phyloP scores from a whole-genome alignment of 92 coral and sea anemone genomes.

The Actinostola sp. region DNA sequence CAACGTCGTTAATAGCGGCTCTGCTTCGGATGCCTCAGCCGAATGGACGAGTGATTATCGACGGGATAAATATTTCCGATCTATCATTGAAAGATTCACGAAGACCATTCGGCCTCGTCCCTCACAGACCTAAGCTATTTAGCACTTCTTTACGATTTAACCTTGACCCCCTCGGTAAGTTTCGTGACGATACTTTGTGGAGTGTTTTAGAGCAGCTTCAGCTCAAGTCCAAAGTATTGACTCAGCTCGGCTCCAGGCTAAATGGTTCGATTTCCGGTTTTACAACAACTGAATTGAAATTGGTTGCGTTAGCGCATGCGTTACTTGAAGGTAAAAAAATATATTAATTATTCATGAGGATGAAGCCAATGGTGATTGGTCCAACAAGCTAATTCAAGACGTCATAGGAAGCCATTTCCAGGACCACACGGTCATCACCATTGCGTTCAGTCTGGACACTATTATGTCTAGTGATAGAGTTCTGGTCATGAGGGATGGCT shows the following conservation, averaged over 20 bases:
- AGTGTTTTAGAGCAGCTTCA: slow-evolving; percentile 12
- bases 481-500: slow-evolving; percentile 39
- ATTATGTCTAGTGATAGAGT: slow-evolving; percentile 36
- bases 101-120: slow-evolving; percentile 10
- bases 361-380: slow-evolving; percentile 7
- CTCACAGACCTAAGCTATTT: slow-evolving; percentile 29
- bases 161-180: slow-evolving; percentile 23
- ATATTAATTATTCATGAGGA: slow-evolving; percentile 31
- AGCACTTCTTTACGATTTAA: slow-evolving; percentile 31
- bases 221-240: neutral
- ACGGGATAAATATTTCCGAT: slow-evolving; percentile 16
- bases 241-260: neutral
- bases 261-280: neutral
- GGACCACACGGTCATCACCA: slow-evolving; percentile 46
- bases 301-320: slow-evolving; percentile 31
- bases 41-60: slow-evolving; percentile 34
- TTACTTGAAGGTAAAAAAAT: slow-evolving; percentile 16
- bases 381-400: slow-evolving; percentile 23
- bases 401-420: slow-evolving; percentile 28
- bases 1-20: slow-evolving; percentile 27
- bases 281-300: slow-evolving; percentile 5
- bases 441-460: slow-evolving; percentile 45
- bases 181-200: slow-evolving; percentile 9
- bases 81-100: slow-evolving; percentile 24
- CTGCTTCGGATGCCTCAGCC: slow-evolving; percentile 41